Evolutionary conservation across 2,113 vertebrate species (phyloP), one percentile per base, ranked within the genome.

Genomic region (Dasypus novemcinctus): DNA sequence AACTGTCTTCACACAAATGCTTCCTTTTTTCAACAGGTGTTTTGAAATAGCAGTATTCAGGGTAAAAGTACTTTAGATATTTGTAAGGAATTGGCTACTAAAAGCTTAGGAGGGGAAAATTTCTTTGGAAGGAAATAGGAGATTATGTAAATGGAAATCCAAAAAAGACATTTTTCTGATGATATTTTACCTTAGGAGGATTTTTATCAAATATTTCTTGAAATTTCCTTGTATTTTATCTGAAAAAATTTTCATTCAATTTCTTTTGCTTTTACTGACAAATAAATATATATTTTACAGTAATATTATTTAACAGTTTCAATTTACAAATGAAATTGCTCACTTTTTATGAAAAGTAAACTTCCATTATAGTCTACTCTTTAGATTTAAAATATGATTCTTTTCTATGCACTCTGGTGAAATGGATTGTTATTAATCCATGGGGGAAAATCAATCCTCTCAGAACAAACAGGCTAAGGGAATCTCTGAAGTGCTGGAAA

Each of bases 401-500:
- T 87, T 90, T 82, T 8, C 54, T 82, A 79, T 14, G 33, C 2
- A 43, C 41, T 52, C 2, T 61, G 27, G n/a, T 84, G 33, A 21
- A 81, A 78, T 87, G n/a, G 5, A 76, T 76, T 79, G 66, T 71
- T 92, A 8, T 78, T 90, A 90, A 80, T 80, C 38, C 38, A 57
- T 21, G 63, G 25, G 92, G 38, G 69, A 31, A 87, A 95, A 76
- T 87, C 71, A 68, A 25, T 79, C 33, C 5, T 81, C 25, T 68
- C 75, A 82, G 33, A 90, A 83, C 74, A 85, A 94, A 93, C 82
- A 68, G 21, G 15, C 75, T 90, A 43, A 59, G 59, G 38, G 7
- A 54, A 93, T 75, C 52, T 96, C 54, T 49, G 76, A 96, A 92
- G 13, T 49, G 13, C 61, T 95, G 76, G 64, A 71, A 90, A 54